Percentiles rank a stretch among this genome's conserved stretches.
These are phyloP conservation scores for Podotricha telesiphe DNA, from an alignment of 2,888 invertebrate species.

Conservation along the genomic window DNA sequence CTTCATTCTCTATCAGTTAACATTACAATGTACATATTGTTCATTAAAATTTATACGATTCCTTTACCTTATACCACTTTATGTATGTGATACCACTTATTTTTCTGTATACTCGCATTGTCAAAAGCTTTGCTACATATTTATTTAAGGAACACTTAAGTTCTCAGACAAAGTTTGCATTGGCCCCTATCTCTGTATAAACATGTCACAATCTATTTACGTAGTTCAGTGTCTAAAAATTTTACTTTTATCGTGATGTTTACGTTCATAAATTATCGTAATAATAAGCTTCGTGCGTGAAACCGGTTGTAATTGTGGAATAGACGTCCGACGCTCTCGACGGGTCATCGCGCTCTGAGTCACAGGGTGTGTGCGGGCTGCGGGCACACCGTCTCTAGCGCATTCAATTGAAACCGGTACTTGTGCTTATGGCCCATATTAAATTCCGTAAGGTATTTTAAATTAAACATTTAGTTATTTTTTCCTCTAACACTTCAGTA, in stretches of 20 bases:
- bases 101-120: conserved; percentile 2
- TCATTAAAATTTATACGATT: not conserved
- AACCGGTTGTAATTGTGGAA: conserved; percentile 60
- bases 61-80: not conserved
- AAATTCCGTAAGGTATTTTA: conserved; percentile 27
- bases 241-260: conserved; percentile 22
- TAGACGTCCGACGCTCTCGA: conserved; percentile 55
- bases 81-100: not conserved
- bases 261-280: conserved; percentile 34
- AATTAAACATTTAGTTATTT: conserved; percentile 14
- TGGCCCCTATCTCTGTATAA: not conserved
- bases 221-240: conserved; percentile 1
- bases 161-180: not conserved
- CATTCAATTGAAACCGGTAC: conserved; percentile 42
- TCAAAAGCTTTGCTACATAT: not conserved
- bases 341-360: conserved; percentile 74
- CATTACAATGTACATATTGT: too few species aligned
- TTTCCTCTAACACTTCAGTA: conserved; percentile 8
- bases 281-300: conserved; percentile 48
- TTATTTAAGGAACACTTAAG: not conserved
- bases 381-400: conserved; percentile 51
- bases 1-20: too few species aligned
- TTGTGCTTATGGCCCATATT: conserved; percentile 32
- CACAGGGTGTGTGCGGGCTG: conserved; percentile 51
- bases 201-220: conserved; percentile 2